phyloP scores from a whole-genome alignment of 2,888 invertebrate species.

The Didymodactylos carnosus region DNA sequence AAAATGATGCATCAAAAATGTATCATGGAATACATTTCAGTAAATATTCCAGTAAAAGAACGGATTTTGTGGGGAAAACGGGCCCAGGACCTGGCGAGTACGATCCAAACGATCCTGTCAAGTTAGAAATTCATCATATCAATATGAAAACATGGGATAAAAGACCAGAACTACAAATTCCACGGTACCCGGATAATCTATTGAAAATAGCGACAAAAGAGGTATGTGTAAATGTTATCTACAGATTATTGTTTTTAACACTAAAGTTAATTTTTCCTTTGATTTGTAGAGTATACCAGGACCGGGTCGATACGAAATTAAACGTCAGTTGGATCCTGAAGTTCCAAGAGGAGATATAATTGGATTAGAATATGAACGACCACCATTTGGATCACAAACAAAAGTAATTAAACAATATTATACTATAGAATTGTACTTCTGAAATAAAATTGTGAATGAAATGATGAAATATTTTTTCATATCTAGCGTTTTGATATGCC shows the following conservation, averaged over 20 bases:
- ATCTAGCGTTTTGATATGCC: constrained; percentile 24
- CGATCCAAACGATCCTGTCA: constrained; percentile 23
- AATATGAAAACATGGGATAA: constrained; percentile 9
- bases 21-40: constrained; percentile 32
- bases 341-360: constrained; percentile 22
- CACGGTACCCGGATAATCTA: constrained; percentile 29
- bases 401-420: constrained; percentile 21
- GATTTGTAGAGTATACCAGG: constrained; percentile 27
- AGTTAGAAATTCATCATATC: constrained; percentile 19
- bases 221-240: constrained; percentile 18
- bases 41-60: constrained; percentile 24
- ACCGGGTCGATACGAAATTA: constrained; percentile 30
- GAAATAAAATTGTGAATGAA: neutral
- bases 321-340: constrained; percentile 24
- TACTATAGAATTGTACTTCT: too few species aligned
- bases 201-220: constrained; percentile 26
- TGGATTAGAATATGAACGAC: constrained; percentile 30
- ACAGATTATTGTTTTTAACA: too few species aligned
- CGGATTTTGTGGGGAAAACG: constrained; percentile 22
- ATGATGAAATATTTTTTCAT: neutral
- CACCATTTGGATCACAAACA: constrained; percentile 31
- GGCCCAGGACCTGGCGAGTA: constrained; percentile 34
- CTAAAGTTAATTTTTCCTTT: neutral
- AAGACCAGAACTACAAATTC: constrained; percentile 26
- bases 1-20: constrained; percentile 18